phyloP scores from a whole-genome alignment of 2,888 invertebrate genomes.

The Lamellibrachia columna region DNA sequence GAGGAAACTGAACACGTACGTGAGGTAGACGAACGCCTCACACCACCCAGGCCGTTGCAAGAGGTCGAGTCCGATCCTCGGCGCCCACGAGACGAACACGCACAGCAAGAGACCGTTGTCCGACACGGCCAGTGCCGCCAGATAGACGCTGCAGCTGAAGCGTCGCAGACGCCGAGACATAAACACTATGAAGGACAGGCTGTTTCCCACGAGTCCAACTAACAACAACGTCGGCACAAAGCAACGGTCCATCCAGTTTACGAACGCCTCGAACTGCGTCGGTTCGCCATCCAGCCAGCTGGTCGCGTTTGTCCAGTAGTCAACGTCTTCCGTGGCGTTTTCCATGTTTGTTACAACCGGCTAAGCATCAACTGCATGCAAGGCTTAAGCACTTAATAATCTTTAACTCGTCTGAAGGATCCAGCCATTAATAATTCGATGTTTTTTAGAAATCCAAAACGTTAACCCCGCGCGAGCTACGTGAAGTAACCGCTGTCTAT shows the following conservation, averaged over 20 bases:
- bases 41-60: slow-evolving; percentile 35
- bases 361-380: neutral
- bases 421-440: neutral
- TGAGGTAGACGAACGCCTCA: slow-evolving; percentile 37
- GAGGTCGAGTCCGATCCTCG: slow-evolving; percentile 27
- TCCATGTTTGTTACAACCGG: neutral
- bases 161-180: slow-evolving; percentile 77
- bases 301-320: neutral
- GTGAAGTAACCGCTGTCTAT: neutral
- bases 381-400: neutral
- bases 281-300: neutral
- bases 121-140: slow-evolving; percentile 35
- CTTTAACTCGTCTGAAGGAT: neutral
- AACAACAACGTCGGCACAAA: slow-evolving; percentile 77
- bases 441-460: neutral
- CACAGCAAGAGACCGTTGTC: slow-evolving; percentile 34
- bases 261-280: neutral
- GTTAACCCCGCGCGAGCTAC: neutral
- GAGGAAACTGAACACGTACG: slow-evolving; percentile 40
- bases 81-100: slow-evolving; percentile 32
- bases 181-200: slow-evolving; percentile 71
- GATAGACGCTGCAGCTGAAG: slow-evolving; percentile 72
- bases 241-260: slow-evolving; percentile 63
- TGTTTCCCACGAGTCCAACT: slow-evolving; percentile 79
- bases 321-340: neutral